Conservation (phyloP, 2,113 vertebrate genomes). For the Sula dactylatra region DNA sequence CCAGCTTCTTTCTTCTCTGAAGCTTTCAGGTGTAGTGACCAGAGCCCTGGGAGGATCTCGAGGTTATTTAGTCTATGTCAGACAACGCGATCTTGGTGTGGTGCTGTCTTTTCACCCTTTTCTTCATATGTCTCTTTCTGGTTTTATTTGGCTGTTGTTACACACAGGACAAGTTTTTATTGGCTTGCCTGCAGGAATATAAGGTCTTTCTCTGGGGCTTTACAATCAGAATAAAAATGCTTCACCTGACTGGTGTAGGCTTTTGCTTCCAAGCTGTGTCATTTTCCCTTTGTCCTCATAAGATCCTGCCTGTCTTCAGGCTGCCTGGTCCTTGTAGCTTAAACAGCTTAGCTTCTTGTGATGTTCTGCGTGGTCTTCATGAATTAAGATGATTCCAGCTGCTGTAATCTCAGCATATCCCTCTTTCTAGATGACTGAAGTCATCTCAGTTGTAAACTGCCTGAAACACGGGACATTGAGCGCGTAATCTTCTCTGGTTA, state of each 20-base stretch:
- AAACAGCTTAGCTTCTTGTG: neutral
- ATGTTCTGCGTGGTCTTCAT: neutral
- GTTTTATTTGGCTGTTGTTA: neutral
- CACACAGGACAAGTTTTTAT: fast-evolving
- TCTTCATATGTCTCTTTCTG: neutral
- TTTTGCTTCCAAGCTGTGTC: neutral
- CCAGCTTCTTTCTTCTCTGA: neutral
- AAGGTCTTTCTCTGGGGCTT: neutral
- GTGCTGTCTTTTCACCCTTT: neutral
- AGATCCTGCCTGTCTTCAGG: neutral
- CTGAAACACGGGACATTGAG: neutral
- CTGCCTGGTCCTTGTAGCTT: neutral
- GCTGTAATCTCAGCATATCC: fast-evolving
- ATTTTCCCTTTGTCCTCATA: neutral
- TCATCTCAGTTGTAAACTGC: neutral
- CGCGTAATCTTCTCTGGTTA: neutral
- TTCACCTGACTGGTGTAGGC: neutral
- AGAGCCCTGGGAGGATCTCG: neutral
- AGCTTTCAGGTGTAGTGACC: neutral
- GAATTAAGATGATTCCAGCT: neutral
- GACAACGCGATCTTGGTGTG: neutral
- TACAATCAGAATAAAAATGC: neutral
- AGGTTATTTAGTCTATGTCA: neutral
- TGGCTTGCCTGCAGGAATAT: neutral
- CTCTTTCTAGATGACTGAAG: neutral